Conservation (phyloP, 2,113 vertebrate species). For the Ophiodon elongatus region DNA sequence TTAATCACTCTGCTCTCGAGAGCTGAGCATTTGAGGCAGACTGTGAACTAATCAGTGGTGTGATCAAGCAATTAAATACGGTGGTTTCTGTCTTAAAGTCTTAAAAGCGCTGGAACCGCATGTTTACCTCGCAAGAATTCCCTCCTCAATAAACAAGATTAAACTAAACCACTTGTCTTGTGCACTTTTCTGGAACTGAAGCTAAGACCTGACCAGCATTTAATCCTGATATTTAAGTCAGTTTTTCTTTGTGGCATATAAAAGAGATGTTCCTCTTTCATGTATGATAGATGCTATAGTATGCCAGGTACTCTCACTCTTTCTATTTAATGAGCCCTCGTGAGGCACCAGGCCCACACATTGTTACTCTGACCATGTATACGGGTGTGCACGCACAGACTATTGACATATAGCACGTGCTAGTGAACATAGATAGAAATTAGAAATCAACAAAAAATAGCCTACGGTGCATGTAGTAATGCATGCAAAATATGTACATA, state of each 20-base stretch:
- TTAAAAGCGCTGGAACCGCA: slow-evolving; percentile 9
- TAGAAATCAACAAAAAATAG: background rate
- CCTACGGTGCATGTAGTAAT: background rate
- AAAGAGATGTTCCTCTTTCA: slow-evolving; percentile 33
- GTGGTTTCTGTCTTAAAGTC: background rate
- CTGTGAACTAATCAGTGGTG: slow-evolving; percentile 11
- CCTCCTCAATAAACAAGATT: slow-evolving; percentile 2
- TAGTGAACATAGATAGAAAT: slow-evolving; percentile 9
- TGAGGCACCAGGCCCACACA: slow-evolving; percentile 35
- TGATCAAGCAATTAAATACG: slow-evolving; percentile 4
- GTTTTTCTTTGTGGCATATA: slow-evolving; percentile 32
- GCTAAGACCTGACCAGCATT: slow-evolving; percentile 16
- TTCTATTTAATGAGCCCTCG: slow-evolving; percentile 61
- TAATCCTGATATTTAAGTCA: slow-evolving; percentile 25
- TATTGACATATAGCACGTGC: background rate
- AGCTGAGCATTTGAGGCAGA: background rate
- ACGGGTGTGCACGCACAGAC: background rate
- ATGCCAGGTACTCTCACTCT: slow-evolving; percentile 14
- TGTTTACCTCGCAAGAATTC: slow-evolving; percentile 1
- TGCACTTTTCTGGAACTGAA: slow-evolving; percentile 14
- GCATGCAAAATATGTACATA: background rate
- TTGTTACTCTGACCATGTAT: slow-evolving; percentile 30
- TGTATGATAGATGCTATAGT: slow-evolving; percentile 36
- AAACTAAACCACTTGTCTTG: slow-evolving; percentile 18
- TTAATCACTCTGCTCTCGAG: background rate